Evolutionary conservation across 2,113 vertebrate genomes (phyloP).

Genomic region (Spermophilus dauricus): DNA sequence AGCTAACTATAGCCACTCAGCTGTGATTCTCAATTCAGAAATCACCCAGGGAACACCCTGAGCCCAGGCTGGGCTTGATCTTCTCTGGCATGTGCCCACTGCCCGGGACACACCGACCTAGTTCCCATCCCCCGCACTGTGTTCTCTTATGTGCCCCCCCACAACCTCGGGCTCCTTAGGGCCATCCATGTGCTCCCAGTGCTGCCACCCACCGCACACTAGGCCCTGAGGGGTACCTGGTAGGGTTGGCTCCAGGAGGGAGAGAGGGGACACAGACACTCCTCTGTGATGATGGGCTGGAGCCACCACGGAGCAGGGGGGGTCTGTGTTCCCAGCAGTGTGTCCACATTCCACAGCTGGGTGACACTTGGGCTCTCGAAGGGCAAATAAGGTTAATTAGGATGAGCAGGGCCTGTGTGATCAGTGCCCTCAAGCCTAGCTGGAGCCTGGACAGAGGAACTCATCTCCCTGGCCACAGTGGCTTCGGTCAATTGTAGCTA

Average conservation of each 20-base stretch:
- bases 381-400: background rate
- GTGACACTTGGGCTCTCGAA: background rate
- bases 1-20: background rate
- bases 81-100: background rate
- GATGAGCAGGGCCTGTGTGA: accelerated
- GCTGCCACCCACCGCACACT: background rate
- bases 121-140: too few relatives aligned
- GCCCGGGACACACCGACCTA: too few relatives aligned
- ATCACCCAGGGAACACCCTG: background rate
- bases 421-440: background rate
- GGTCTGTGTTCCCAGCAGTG: background rate
- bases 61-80: background rate
- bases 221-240: background rate
- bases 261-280: background rate
- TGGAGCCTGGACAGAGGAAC: background rate
- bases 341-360: background rate
- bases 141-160: too few relatives aligned
- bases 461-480: background rate
- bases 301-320: accelerated
- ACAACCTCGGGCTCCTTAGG: background rate
- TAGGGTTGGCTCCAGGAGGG: background rate
- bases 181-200: accelerated
- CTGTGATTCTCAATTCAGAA: background rate
- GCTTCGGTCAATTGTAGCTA: too few relatives aligned
- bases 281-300: too few relatives aligned